phyloP scores from a whole-genome alignment of 2,888 invertebrate species.

The Hirudinaria manillensis region DNA sequence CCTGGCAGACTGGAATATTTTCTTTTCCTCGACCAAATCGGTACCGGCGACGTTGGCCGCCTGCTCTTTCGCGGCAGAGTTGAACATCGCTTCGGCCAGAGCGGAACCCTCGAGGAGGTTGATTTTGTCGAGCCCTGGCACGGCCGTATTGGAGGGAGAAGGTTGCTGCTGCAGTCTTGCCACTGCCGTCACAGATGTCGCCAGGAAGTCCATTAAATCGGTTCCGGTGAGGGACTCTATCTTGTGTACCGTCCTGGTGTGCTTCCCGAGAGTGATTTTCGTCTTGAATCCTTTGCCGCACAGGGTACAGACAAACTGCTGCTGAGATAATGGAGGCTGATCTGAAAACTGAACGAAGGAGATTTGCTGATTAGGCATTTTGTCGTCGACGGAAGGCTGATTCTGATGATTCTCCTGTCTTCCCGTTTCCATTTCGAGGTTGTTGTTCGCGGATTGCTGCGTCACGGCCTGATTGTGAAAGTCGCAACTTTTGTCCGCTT shows the following conservation, averaged over 20 bases:
- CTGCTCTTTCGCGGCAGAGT: slow-evolving; percentile 19
- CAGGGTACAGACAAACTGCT: slow-evolving; percentile 12
- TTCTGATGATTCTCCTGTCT: not conserved
- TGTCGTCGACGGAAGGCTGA: not conserved
- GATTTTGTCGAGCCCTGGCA: slow-evolving; percentile 28
- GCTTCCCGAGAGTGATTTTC: slow-evolving; percentile 24
- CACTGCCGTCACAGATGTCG: slow-evolving; percentile 14
- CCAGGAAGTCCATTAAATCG: slow-evolving; percentile 25
- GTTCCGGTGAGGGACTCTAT: slow-evolving; percentile 21
- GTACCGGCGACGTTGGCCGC: not conserved
- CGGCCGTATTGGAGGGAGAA: slow-evolving; percentile 24
- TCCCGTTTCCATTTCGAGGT: not conserved
- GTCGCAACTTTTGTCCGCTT: not conserved
- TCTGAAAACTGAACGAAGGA: slow-evolving; percentile 20
- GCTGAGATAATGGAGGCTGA: not conserved
- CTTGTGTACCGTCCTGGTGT: slow-evolving; percentile 23
- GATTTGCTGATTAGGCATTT: not conserved
- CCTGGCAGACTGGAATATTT: not conserved
- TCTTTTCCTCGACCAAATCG: not conserved
- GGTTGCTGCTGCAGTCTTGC: not conserved
- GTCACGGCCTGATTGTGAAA: not conserved
- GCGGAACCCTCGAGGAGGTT: slow-evolving; percentile 21
- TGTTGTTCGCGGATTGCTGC: not conserved
- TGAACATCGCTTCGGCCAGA: slow-evolving; percentile 24
- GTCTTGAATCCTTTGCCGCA: slow-evolving; percentile 28